Base-by-base conservation (phyloP, 2,888 invertebrate genomes). In the Crocallis elinguaria region DNA sequence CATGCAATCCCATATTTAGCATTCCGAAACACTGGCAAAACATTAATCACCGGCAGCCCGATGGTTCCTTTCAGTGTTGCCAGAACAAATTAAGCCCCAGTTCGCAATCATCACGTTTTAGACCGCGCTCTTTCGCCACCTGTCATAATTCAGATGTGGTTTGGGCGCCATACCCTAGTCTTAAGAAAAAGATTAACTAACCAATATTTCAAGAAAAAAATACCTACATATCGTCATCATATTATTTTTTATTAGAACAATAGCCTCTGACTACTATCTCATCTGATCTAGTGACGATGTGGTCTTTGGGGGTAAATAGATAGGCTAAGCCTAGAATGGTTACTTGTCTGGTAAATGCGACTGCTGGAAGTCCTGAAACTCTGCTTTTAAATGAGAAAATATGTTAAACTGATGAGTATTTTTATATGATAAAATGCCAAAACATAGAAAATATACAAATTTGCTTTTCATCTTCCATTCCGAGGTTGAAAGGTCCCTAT, bases 41-140 rank as follows among this genome's bases (percentile, higher is more conserved):
- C 67, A 73, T 75, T 66, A 75, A 77, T 69, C 71, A 66, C 57
- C 29, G 54, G 51, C 52, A 50, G 38, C 43, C 58, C 49, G 60
- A 62, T 62, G 60, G 57, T 58, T 60, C 64, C 64, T 62, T 64
- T 64, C 64, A 62, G 39, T 62, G 57, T 62, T 60, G 62, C 59
- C 52, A 62, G 53, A 66, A 62, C 62, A 56, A 63, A 66, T 63
- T 60, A 62, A 58, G 49, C 52, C 57, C 13, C 46, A 54, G 57
- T 45, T 62, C 61, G 63, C 59, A 74, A 74, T 77, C 72, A 81
- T 79, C 73, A 72, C 73, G 71, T 72, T 71, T 67, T 60, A 61
- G 67, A 71, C 77, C 75, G 63, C 75, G 79, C 79, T 77, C 79
- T 81, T 79, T 74, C 66, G 57, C 66, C 76, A 73, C 69, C 75